phyloP scores from a whole-genome alignment of 2,797 vertebrate species.

The Hippocampus kuda region DNA sequence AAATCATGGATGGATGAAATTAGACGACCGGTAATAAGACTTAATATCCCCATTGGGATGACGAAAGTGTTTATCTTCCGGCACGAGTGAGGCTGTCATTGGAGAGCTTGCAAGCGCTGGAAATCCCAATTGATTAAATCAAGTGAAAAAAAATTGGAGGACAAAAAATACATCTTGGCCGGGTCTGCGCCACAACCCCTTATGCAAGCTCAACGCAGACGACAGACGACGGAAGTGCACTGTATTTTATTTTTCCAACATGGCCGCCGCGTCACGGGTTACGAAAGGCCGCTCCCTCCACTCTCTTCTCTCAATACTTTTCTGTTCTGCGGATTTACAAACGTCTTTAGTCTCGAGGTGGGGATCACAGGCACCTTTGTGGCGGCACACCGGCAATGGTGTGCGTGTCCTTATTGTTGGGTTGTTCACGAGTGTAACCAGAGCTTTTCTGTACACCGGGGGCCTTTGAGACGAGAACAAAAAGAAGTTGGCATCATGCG shows the following conservation, averaged over 20 bases:
- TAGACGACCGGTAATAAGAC: no score
- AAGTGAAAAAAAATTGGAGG: no score
- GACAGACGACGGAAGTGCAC: no score
- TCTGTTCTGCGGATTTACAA: not conserved
- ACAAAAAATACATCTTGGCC: no score
- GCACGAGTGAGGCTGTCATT: no score
- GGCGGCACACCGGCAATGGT: not conserved
- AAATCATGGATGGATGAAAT: no score
- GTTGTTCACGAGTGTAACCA: not conserved
- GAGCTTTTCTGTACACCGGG: not conserved
- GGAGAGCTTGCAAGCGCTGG: not conserved
- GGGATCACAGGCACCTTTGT: not conserved
- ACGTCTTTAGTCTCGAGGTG: not conserved
- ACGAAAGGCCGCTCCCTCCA: not conserved
- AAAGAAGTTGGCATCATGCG: not conserved
- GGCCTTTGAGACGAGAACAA: not conserved
- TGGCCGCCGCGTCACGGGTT: not conserved
- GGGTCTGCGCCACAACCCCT: no score
- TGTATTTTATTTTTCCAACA: not conserved
- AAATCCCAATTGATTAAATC: not conserved
- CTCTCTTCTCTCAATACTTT: not conserved
- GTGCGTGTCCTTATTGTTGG: not conserved
- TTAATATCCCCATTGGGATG: no score
- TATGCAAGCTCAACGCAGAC: not conserved
- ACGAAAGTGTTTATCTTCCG: no score